Evolutionary conservation across 2,888 invertebrate genomes (phyloP), one percentile per base, ranked within the genome.

Genomic region (Lydus trimaculatus): DNA sequence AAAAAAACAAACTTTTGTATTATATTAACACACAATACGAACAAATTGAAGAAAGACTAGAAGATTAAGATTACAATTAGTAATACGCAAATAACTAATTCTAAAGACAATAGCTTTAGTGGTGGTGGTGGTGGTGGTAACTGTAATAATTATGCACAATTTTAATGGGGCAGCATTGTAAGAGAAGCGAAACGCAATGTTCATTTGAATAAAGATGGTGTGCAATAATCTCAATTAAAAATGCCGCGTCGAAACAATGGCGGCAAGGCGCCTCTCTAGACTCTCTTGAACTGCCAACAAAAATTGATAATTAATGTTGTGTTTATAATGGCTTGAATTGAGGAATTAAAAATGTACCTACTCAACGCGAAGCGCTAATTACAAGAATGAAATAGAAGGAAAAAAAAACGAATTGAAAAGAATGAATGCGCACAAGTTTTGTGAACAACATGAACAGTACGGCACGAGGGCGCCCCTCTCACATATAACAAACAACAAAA

Each of bases 271-370:
- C 78, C 81, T 75, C 69, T 64, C 68, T 64, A 67, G 72, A 67
- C 70, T 64, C 73, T 74, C 78, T 80, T 79, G 73, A 78, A 78
- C 80, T 81, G 81, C 80, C 80, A 78, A 78, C 80, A 79, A 31
- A 79, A 85, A 85, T 85, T 85, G 85, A 85, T 85, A 85, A 85
- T 85, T 85, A 84, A 85, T 85, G 85, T 85, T 84, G 84, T 84
- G 85, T 84, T 85, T 84, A 84, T 85, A 84, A 85, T 84, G 80
- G 84, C 81, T 48, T 73, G 84, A 83, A 84, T 83, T 82, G 82
- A 79, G 81, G 82, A 84, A 84, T 84, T 84, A 84, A 84, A 84
- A 85, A 84, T 84, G 84, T 82, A 85, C 84, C 84, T 85, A 81
- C 80, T 82, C 80, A 79, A 79, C 80, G 76, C 78, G 79, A 80